Conservation (phyloP, 2,113 vertebrate species). For the Anthoscopus minutus region DNA sequence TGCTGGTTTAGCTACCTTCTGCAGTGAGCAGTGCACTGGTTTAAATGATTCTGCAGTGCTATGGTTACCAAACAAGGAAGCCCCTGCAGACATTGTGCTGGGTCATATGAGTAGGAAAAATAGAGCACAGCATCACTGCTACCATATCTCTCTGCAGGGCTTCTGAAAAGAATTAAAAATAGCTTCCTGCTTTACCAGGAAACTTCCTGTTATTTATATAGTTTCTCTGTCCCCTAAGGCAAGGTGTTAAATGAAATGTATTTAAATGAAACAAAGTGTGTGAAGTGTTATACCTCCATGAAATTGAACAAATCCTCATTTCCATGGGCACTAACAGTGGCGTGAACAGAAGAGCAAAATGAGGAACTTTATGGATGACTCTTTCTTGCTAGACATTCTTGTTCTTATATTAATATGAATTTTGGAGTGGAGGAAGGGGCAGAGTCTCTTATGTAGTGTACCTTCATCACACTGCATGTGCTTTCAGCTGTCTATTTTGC, state of each 20-base stretch:
- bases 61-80: conserved; percentile 55
- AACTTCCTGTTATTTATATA: conserved; percentile 60
- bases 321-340: background rate
- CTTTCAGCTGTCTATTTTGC: background rate
- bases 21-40: background rate
- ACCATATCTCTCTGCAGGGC: conserved; percentile 1
- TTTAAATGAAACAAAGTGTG: background rate
- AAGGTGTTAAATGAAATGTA: background rate
- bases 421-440: accelerated
- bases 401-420: background rate
- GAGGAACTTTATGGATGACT: background rate
- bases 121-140: background rate
- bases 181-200: conserved; percentile 51
- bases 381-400: background rate
- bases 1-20: conserved; percentile 25
- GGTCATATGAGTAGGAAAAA: background rate
- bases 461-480: background rate
- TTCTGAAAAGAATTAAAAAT: conserved; percentile 25
- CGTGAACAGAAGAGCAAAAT: background rate
- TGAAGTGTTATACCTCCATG: background rate
- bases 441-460: background rate
- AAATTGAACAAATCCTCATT: background rate
- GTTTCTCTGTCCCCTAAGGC: background rate
- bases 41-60: conserved; percentile 4
- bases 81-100: background rate